Evolutionary conservation across 1,140 invertebrate species (phyloP).

Genomic region (Drosophila carrolli): DNA sequence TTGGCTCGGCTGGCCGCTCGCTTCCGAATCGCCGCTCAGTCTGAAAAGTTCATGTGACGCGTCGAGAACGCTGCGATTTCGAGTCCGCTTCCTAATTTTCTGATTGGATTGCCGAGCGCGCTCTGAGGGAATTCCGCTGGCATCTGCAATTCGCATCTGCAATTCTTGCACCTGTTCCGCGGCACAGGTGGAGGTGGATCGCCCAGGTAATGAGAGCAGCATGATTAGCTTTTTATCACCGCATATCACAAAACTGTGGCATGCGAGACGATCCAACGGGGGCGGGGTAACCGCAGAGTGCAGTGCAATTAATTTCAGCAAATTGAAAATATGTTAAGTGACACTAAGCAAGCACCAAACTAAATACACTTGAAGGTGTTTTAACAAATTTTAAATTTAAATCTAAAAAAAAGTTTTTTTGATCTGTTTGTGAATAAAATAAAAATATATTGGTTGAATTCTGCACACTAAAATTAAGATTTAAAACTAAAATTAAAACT

Average conservation of each 20-base stretch:
- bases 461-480: no score
- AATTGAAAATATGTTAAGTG: slow-evolving; percentile 33
- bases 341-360: not conserved
- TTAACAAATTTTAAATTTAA: not conserved
- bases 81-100: slow-evolving; percentile 10
- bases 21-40: slow-evolving; percentile 62
- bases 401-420: no score
- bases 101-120: slow-evolving; percentile 29
- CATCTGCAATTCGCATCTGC: slow-evolving; percentile 51
- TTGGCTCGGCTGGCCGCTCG: slow-evolving; percentile 46
- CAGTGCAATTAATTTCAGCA: slow-evolving; percentile 51
- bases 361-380: not conserved
- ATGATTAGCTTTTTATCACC: slow-evolving; percentile 43
- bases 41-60: slow-evolving; percentile 74
- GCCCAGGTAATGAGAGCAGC: slow-evolving; percentile 33
- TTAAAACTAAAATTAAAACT: no score
- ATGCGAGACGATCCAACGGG: slow-evolving; percentile 7
- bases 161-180: slow-evolving; percentile 29
- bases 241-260: slow-evolving; percentile 10
- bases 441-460: not conserved
- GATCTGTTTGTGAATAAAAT: not conserved
- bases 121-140: slow-evolving; percentile 21
- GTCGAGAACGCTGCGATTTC: slow-evolving; percentile 71
- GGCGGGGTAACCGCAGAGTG: slow-evolving; percentile 33
- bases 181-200: slow-evolving; percentile 30